Percentiles rank a stretch among this genome's conserved stretches.
Evolutionary conservation across 2,888 invertebrate genomes (phyloP).

Genomic region (Parnassius smintheus): DNA sequence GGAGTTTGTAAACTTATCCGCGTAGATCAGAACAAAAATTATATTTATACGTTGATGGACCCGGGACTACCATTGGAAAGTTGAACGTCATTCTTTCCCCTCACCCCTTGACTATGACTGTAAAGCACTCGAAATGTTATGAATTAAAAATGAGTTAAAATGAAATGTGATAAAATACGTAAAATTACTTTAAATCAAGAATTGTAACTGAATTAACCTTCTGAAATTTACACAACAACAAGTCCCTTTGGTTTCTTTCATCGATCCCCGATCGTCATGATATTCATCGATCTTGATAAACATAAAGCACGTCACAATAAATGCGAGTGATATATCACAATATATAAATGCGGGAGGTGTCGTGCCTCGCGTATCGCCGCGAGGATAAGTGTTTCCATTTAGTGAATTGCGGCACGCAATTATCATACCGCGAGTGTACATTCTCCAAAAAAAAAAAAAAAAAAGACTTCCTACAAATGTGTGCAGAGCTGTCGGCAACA

Average conservation of each 20-base stretch:
- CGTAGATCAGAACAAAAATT: too few relatives aligned
- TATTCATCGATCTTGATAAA: slow-evolving; percentile 22
- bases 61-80: too few relatives aligned
- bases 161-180: too few relatives aligned
- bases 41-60: too few relatives aligned
- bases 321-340: slow-evolving; percentile 65
- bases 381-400: slow-evolving; percentile 75
- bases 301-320: slow-evolving; percentile 47
- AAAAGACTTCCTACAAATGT: neutral
- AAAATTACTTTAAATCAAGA: too few relatives aligned
- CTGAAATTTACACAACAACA: neutral
- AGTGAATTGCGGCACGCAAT: slow-evolving; percentile 56
- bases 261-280: slow-evolving; percentile 14
- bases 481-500: neutral
- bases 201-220: neutral
- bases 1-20: too few relatives aligned
- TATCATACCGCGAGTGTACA: slow-evolving; percentile 58
- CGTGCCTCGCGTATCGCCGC: slow-evolving; percentile 60
- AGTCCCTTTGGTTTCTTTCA: neutral
- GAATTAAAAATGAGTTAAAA: too few relatives aligned
- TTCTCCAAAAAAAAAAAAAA: slow-evolving; percentile 37
- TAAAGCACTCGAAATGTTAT: too few relatives aligned
- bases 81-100: too few relatives aligned
- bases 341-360: slow-evolving; percentile 54
- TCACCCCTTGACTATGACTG: too few relatives aligned